phyloP scores from a whole-genome alignment of 1,140 invertebrate genomes.

The Carposina sasakii region DNA sequence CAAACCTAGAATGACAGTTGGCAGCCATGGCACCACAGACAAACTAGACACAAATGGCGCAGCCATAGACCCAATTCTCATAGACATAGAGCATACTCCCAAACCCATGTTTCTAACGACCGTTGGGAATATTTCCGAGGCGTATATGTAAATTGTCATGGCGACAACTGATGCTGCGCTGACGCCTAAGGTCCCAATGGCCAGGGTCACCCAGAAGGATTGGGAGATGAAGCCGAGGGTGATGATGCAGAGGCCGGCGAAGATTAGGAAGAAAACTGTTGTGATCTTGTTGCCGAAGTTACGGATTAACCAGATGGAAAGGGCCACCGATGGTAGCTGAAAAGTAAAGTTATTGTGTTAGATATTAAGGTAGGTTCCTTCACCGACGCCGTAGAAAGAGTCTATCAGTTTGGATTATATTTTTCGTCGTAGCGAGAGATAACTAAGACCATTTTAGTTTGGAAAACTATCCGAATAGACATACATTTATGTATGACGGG shows the following conservation, averaged over 20 bases:
- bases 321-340: constrained; percentile 48
- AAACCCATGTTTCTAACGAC: constrained; percentile 79
- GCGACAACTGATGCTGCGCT: constrained; percentile 78
- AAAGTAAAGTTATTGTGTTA: constrained; percentile 20
- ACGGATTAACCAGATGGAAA: constrained; percentile 46
- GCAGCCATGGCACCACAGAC: constrained; percentile 72
- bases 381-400: too few species aligned
- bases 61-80: constrained; percentile 78
- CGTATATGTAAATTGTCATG: constrained; percentile 78
- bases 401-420: too few species aligned
- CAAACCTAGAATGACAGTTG: constrained; percentile 80
- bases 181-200: constrained; percentile 72
- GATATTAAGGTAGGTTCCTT: too few species aligned
- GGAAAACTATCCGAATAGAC: too few species aligned
- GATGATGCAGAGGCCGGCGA: constrained; percentile 45
- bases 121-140: constrained; percentile 80
- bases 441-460: too few species aligned
- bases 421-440: too few species aligned
- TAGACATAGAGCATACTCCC: constrained; percentile 78
- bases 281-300: constrained; percentile 40
- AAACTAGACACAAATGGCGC: constrained; percentile 77
- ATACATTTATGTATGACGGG: too few species aligned
- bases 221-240: constrained; percentile 34
- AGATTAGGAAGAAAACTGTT: constrained; percentile 26
- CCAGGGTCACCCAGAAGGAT: constrained; percentile 37